phyloP scores from a whole-genome alignment of 2,888 invertebrate genomes.

The Aromia moschata region DNA sequence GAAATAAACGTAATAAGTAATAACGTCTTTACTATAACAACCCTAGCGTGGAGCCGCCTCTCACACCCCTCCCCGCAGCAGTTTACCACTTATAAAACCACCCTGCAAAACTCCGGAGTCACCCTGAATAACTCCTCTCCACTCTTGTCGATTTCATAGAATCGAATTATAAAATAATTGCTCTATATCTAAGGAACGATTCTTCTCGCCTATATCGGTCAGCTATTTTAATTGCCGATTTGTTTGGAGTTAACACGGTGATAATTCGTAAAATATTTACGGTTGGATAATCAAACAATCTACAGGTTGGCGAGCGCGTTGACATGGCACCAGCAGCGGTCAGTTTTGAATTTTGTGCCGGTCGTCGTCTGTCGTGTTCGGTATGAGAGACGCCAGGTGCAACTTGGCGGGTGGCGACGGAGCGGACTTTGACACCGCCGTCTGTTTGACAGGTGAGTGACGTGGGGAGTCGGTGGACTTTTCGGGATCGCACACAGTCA shows the following conservation, averaged over 20 bases:
- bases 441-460: constrained; percentile 38
- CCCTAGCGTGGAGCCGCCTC: not conserved
- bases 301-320: not conserved
- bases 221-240: constrained; percentile 13
- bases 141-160: too few relatives aligned
- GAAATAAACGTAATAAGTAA: not conserved
- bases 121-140: too few relatives aligned
- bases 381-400: not conserved
- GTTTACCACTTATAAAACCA: not conserved
- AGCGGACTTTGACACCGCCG: constrained; percentile 40
- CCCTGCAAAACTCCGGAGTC: not conserved
- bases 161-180: too few relatives aligned
- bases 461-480: not conserved
- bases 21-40: not conserved
- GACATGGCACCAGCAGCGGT: not conserved
- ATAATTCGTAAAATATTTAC: constrained; percentile 21
- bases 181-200: too few relatives aligned
- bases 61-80: not conserved
- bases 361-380: not conserved
- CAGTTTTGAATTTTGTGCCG: not conserved
- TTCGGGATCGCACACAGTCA: not conserved
- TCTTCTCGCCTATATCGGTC: too few relatives aligned
- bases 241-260: constrained; percentile 14
- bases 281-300: constrained; percentile 9
- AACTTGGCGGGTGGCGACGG: constrained; percentile 19